Evolutionary conservation across 1,140 invertebrate genomes (phyloP), one percentile per base, ranked within the genome.

Genomic region (Drosophila kepulauana): DNA sequence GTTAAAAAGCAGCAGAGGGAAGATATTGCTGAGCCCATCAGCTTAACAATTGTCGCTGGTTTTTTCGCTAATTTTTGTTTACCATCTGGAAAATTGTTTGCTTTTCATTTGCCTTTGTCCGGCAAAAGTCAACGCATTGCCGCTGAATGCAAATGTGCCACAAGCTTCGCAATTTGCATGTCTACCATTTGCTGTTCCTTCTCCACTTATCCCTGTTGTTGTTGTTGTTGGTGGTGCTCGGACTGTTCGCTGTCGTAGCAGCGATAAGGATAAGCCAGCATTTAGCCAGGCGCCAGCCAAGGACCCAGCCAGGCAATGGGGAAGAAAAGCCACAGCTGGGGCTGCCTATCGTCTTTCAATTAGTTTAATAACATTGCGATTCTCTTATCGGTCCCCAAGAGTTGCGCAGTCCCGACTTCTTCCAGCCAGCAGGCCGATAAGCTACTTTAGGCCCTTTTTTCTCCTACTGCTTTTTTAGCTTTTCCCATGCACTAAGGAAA

Each of bases 281-380:
- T 56, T 62, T 62, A 75, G 64, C 45, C 30, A n/a, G 52, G 10
- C 15, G 28, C 20, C 52, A 28, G 58, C 52, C 41, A 13, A 46
- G 49, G 52, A 28, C 45, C 52, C 75, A 46, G 76, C 52, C 75
- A 46, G 76, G 20, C 73, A n/a, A 13, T 6, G 11, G 11, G 11
- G 25, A 30, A 52, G 11, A 52, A 52, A n/a, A 20, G 54, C 35
- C 54, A 25, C 54, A 57, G 35, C 54, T 41, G 33, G 10, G 57
- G 63, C 63, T 74, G 78, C 74, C 84, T 78, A 88, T 88, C 80
- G 84, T 78, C 84, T 88, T 88, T 88, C 85, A 89, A 88, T 88
- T 88, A 88, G 84, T 85, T 78, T 84, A 89, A 89, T 89, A 89
- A 89, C 79, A 81, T 80, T 77, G 74, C 70, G 75, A 81, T 38